A percentile compares a stretch with the other conserved stretches of the same genome.
Evolutionary conservation across 2,888 invertebrate species (phyloP).

Genomic region (Lucinisca nassula): DNA sequence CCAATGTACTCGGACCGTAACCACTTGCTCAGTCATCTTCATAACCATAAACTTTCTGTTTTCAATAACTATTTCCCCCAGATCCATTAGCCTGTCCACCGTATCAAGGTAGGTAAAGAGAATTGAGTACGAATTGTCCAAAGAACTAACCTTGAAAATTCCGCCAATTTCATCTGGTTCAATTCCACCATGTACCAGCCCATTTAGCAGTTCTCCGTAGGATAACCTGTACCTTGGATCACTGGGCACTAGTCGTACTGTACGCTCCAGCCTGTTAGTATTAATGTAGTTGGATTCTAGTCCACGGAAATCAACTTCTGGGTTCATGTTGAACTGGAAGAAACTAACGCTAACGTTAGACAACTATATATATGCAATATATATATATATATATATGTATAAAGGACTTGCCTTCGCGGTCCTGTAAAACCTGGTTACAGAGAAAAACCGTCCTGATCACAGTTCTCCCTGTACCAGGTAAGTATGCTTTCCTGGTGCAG

Average conservation of each 20-base stretch:
- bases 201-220: neutral
- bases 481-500: no score
- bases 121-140: neutral
- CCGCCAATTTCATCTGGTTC: neutral
- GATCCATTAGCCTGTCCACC: neutral
- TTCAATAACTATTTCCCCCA: neutral
- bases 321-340: neutral
- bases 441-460: no score
- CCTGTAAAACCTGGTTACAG: no score
- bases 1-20: neutral
- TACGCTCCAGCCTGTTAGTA: neutral
- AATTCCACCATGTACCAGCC: neutral
- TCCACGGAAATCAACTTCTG: neutral
- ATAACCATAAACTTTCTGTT: neutral
- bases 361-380: no score
- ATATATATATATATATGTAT: no score
- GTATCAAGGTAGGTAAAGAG: neutral
- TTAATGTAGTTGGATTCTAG: neutral
- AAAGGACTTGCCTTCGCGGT: no score
- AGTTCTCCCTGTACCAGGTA: no score
- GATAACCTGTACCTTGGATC: neutral
- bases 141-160: neutral
- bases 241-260: neutral
- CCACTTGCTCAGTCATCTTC: neutral
- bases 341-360: no score